Evolutionary conservation across 2,888 invertebrate genomes (phyloP), one percentile per base, ranked within the genome.

Genomic region (Melieria crassipennis): DNA sequence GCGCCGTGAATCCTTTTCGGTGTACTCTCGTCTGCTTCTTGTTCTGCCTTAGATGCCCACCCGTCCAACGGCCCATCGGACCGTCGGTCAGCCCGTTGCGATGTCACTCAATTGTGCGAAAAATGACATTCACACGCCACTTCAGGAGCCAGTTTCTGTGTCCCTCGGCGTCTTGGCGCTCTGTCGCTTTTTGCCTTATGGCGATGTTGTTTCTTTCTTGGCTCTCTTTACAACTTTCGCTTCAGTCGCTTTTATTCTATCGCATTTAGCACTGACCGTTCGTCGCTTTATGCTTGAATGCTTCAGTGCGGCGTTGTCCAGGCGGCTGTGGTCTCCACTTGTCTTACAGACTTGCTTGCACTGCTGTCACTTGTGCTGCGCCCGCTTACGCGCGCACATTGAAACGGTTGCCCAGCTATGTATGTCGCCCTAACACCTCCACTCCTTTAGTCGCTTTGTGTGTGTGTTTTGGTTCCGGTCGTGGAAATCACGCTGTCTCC

Each of bases 121-220:
- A 62, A 66, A 65, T 66, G 65, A 66, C 47, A 66, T 66, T 65
- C 62, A 52, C 65, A 70, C 65, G 70, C 65, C 65, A 70, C 70
- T 70, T 65, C 60, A 65, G 60, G 45, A 45, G n/a, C 45, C 42
- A 42, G 13, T 30, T 30, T 30, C 30, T 30, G 30, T 30, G 30
- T 30, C 30, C 30, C 30, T 30, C 30, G 30, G 30, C 30, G 30
- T 30, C 30, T 30, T 30, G 30, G 30, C 30, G 30, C 30, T 30
- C 30, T 30, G 30, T 30, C 30, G 30, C 30, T 45, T 42, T 62
- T 63, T 13, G 46, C 9, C 50, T 50, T 5, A 48, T 58, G 30
- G 30, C 30, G 3, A 30, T 30, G 30, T 30, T 30, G 6, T 45
- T 52, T n/a, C 11, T 60, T 43, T 62, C 46, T 42, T 30, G 5